Evolutionary conservation across 37 sponge, comb jelly and placozoan genomes (phyloP).

Genomic region (Halisarca cf. caerulea): DNA sequence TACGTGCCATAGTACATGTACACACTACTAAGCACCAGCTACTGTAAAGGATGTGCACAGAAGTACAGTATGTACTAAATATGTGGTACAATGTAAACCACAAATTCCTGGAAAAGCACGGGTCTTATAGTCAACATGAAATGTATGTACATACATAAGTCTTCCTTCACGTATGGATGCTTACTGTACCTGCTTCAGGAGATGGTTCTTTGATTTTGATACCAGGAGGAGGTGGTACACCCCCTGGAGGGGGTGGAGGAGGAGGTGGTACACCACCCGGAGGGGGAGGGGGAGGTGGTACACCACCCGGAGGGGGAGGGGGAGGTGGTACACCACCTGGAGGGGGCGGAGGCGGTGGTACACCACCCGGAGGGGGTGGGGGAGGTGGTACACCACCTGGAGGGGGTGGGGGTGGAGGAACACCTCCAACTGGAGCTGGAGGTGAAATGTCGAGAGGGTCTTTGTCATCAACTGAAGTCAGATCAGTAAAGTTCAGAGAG

Average conservation of each 20-base stretch:
- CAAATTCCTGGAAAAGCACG: too few relatives aligned
- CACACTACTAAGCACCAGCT: too few relatives aligned
- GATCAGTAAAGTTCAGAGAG: conserved; percentile 82
- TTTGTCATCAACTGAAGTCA: conserved; percentile 74
- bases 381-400: conserved; percentile 19
- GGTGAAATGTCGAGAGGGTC: conserved; percentile 49
- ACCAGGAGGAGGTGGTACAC: conserved; percentile 14
- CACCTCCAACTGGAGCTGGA: background rate
- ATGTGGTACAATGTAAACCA: too few relatives aligned
- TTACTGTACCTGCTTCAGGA: conserved; percentile 1
- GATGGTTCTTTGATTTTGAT: background rate
- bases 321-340: conserved; percentile 58
- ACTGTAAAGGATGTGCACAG: too few relatives aligned
- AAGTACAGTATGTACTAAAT: too few relatives aligned
- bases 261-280: conserved; percentile 18
- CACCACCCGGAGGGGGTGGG: conserved; percentile 42
- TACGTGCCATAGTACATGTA: too few relatives aligned
- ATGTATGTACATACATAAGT: too few relatives aligned
- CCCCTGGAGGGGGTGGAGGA: conserved; percentile 41
- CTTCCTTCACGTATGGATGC: background rate
- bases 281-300: conserved; percentile 37
- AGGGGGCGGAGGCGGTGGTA: conserved; percentile 53
- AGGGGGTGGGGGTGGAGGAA: conserved; percentile 31
- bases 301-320: conserved; percentile 49
- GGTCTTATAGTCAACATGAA: too few relatives aligned